Evolutionary conservation across 2,888 invertebrate genomes (phyloP).

Genomic region (Polyommatus icarus): DNA sequence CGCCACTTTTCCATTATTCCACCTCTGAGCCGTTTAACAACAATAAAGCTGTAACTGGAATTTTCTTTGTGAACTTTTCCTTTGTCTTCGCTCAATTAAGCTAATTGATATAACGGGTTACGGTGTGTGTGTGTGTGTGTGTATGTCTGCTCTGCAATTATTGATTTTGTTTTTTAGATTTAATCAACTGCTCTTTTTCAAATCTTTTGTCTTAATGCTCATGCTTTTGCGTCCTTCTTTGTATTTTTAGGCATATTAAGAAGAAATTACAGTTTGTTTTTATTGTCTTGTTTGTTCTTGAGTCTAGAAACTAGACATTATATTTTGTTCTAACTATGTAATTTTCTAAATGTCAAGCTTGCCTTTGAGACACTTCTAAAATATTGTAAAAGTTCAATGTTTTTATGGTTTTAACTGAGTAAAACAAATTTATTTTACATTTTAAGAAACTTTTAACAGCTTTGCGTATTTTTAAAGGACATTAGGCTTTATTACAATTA

Average conservation of each 20-base stretch:
- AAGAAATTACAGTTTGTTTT: not conserved
- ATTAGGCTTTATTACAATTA: not conserved
- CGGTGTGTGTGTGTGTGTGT: not conserved
- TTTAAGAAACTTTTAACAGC: not conserved
- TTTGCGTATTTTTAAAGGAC: not conserved
- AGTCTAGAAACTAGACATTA: too few species aligned
- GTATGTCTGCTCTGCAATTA: conserved; percentile 5
- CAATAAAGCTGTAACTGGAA: not conserved
- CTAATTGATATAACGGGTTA: not conserved
- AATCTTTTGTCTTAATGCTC: not conserved
- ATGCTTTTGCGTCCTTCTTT: not conserved
- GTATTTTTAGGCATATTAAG: not conserved
- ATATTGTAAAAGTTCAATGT: not conserved
- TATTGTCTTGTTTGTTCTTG: not conserved
- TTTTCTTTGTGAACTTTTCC: not conserved
- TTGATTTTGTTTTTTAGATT: not conserved
- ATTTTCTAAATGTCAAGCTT: too few species aligned
- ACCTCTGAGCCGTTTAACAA: not conserved
- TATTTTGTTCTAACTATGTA: too few species aligned
- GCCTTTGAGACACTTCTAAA: too few species aligned
- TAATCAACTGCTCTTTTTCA: not conserved
- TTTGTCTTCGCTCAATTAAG: not conserved
- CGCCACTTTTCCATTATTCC: not conserved
- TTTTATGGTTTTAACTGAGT: not conserved
- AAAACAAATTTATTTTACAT: too few species aligned